These are phyloP conservation scores for Cynaeus angustus DNA, from an alignment of 2,888 invertebrate genomes.

Conservation along the genomic window DNA sequence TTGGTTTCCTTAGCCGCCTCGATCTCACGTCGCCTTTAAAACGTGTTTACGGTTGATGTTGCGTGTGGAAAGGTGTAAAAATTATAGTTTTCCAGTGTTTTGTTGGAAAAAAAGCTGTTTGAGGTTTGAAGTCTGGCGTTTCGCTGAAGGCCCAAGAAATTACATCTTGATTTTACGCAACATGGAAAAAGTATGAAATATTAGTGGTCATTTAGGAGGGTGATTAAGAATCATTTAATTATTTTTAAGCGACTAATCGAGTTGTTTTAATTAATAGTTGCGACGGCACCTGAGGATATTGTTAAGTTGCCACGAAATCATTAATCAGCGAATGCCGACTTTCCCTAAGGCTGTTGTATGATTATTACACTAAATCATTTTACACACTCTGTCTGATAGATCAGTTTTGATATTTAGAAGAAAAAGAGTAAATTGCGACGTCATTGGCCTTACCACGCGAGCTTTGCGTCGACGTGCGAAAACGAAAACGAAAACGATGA, in stretches of 20 bases:
- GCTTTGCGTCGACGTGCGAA: constrained; percentile 27
- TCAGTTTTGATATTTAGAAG: constrained; percentile 27
- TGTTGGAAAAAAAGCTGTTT: constrained; percentile 33
- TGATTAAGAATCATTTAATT: constrained; percentile 66
- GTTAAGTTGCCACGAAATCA: constrained; percentile 65
- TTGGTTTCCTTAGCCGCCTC: constrained; percentile 66
- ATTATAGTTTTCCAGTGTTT: constrained; percentile 56
- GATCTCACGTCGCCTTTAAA: constrained; percentile 56
- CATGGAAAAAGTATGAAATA: constrained; percentile 7
- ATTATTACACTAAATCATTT: constrained; percentile 63
- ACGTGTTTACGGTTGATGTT: constrained; percentile 60
- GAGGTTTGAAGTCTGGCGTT: constrained; percentile 32
- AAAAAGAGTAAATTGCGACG: constrained; percentile 2
- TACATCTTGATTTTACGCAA: constrained; percentile 41
- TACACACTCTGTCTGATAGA: constrained; percentile 54
- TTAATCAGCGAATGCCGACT: constrained; percentile 65
- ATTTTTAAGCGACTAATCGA: constrained; percentile 66
- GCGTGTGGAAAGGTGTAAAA: constrained; percentile 69
- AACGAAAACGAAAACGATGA: constrained; percentile 37
- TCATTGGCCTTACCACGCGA: constrained; percentile 15
- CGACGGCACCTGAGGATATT: constrained; percentile 64
- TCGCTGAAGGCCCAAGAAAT: constrained; percentile 31
- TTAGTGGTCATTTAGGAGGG: constrained; percentile 19
- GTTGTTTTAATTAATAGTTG: constrained; percentile 66
- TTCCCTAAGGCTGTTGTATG: constrained; percentile 57